phyloP scores from a whole-genome alignment of 2,113 vertebrate genomes.

The Eurystomus gularis region DNA sequence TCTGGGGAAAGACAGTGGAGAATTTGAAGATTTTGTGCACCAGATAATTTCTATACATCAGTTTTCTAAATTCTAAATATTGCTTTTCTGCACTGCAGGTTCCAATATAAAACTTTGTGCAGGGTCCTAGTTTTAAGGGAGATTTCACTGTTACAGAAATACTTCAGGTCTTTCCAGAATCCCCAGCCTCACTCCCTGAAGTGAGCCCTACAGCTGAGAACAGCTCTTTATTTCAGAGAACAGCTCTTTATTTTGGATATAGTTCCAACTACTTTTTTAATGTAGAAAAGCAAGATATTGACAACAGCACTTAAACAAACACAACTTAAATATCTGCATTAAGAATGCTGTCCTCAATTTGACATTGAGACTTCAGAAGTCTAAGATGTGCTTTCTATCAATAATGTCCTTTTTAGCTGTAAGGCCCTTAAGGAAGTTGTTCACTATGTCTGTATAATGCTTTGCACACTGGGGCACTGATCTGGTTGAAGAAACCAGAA shows the following conservation, averaged over 20 bases:
- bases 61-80: background rate
- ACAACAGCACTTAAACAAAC: background rate
- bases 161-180: background rate
- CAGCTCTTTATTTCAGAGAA: background rate
- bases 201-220: background rate
- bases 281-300: background rate
- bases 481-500: constrained; percentile 11
- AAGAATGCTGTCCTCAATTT: background rate
- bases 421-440: background rate
- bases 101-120: background rate
- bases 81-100: background rate
- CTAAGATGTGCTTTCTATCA: background rate
- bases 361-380: constrained; percentile 5
- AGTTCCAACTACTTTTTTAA: background rate
- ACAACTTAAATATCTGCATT: background rate
- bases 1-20: background rate
- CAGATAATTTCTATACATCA: background rate
- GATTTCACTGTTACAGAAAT: background rate
- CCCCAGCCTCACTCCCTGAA: background rate
- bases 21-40: background rate
- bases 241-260: background rate
- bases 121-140: background rate
- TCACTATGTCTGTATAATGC: background rate
- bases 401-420: constrained; percentile 4
- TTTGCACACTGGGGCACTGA: background rate